Evolutionary conservation across 2,113 vertebrate species (phyloP), one percentile per base, ranked within the genome.

Genomic region (Chinchilla lanigera): DNA sequence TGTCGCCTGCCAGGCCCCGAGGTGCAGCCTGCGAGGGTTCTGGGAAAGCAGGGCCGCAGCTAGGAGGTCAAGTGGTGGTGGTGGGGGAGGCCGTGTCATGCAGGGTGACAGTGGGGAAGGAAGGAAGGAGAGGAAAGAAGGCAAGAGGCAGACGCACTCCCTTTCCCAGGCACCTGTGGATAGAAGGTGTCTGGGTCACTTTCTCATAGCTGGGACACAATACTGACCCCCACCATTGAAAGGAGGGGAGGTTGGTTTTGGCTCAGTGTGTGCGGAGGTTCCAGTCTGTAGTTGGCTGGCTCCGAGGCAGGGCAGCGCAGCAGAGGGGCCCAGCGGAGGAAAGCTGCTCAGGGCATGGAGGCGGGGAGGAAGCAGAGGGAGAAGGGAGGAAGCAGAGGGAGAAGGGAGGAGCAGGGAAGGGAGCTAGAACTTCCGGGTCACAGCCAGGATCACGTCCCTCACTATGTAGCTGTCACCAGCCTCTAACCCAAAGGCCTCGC

Each of bases 1-100:
- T 98, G 98, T 98, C 98, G 98, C 98, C 98, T 98, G 63, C 89
- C 88, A 90, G 96, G 97, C 97, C 95, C 86, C 86, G 98, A 98
- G 98, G 84, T 98, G 80, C 97, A 92, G 96, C 0, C 65, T 97
- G 89, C 65, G 78, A 95, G 97, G 54, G 77, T 98, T 96, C 98
- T 98, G 98, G 98, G 98, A 99, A 98, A 97, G 73, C 98, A 98
- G 97, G 80, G 93, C 88, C 97, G 96, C 95, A 97, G 94, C 83
- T 93, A 83, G 83, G 90, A 97, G 89, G 96, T 67, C 2, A 97
- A 83, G 86, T 96, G 94, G 85, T 91, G 90, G 17, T 86, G 60
- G 86, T 91, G 89, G 83, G 63, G 65, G 86, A 71, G 71, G 83
- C 44, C 1, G 1, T 50, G 26, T 71, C n/a, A 2, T 77, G 44